Evolutionary conservation across 2,113 vertebrate genomes (phyloP), one percentile per base, ranked within the genome.

Genomic region (Tylochromis polylepis): DNA sequence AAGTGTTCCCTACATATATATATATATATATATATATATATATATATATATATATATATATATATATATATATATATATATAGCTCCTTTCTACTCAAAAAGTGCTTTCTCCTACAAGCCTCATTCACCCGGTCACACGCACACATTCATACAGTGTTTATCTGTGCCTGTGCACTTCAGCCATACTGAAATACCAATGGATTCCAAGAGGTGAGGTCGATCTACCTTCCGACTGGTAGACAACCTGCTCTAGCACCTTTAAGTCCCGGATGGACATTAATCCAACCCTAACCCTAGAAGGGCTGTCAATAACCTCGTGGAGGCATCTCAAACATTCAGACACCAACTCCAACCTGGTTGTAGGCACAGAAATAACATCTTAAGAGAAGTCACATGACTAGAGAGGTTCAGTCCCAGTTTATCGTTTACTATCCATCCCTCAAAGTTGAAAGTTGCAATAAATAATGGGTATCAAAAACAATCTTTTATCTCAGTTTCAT

Each of bases 301-400:
- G 70, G 15, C 1, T 24, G 11, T 29, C 43, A 8, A 4, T 75
- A 49, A 49, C 43, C 24, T 49, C 0, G 5, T 12, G 60, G 60
- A n/a, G 31, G 60, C 31, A 65, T 38, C 31, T 14, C 60, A n/a
- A 65, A 70, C n/a, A n/a, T n/a, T n/a, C n/a, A n/a, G n/a, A n/a
- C n/a, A n/a, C n/a, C n/a, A n/a, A 3, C 8, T 70, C 2, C 0
- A 70, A 46, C n/a, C 38, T 70, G 65, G 0, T 27, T 10, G 11
- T 27, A 41, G n/a, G 12, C 14, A 0, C 65, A 72, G 38, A 72
- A 16, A 43, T 16, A 16, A 46, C 14, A 46, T 27, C 29, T 0
- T 27, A 27, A 46, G 15, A 46, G 41, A 72, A 46, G 14, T 70
- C 38, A 18, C n/a, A 46, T 43, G 41, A 49, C 24, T 18, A 29